Evolutionary conservation across 2,888 invertebrate genomes (phyloP).

Genomic region (Cepaea hortensis): DNA sequence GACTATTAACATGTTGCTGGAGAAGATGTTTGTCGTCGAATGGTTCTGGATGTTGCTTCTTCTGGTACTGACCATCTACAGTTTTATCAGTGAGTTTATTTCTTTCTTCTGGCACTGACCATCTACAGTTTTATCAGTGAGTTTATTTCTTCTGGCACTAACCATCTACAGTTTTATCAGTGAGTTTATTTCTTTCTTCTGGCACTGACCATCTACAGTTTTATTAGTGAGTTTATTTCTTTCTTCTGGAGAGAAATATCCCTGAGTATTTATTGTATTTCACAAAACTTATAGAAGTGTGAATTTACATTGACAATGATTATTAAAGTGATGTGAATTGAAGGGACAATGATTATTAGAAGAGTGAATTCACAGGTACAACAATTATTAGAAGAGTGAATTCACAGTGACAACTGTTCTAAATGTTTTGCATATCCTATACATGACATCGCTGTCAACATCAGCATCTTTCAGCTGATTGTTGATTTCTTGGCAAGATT

Average conservation of each 20-base stretch:
- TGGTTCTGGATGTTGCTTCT: constrained; percentile 54
- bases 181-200: constrained; percentile 42
- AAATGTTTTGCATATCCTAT: too few species aligned
- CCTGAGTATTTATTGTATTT: too few species aligned
- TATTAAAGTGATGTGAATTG: too few species aligned
- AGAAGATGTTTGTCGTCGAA: constrained; percentile 51
- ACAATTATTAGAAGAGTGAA: too few species aligned
- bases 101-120: constrained; percentile 42
- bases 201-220: constrained; percentile 41
- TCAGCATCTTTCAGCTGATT: too few species aligned
- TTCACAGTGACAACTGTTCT: too few species aligned
- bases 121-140: constrained; percentile 45
- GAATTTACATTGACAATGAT: too few species aligned
- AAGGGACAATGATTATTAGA: too few species aligned
- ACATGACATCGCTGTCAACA: too few species aligned
- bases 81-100: constrained; percentile 40
- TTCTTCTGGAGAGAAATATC: background rate
- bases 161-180: constrained; percentile 45
- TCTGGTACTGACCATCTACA: constrained; percentile 46
- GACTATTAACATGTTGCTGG: constrained; percentile 53
- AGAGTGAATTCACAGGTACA: too few species aligned
- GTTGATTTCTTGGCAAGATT: too few species aligned
- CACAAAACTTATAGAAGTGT: too few species aligned
- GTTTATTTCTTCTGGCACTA: constrained; percentile 46
- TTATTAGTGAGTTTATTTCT: constrained; percentile 46